phyloP scores from a whole-genome alignment of 2,113 vertebrate genomes.

The Azemiops feae region DNA sequence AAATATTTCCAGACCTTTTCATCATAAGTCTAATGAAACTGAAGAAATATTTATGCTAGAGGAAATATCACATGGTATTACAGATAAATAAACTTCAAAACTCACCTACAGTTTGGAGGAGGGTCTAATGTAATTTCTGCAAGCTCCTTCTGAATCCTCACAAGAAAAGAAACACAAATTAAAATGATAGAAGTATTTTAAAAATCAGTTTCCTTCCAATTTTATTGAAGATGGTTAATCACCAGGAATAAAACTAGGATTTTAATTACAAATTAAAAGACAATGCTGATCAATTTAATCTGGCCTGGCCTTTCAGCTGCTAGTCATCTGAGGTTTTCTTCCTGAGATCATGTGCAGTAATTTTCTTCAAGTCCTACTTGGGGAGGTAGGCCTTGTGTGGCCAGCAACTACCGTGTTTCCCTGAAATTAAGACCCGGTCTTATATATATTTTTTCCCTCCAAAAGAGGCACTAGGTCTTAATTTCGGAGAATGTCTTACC shows the following conservation, averaged over 20 bases:
- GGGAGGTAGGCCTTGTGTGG: background rate
- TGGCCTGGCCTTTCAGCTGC: background rate
- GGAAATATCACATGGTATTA: slow-evolving; percentile 4
- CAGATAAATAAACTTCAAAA: slow-evolving; percentile 66
- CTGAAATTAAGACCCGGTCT: too few species aligned
- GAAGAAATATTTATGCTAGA: slow-evolving; percentile 9
- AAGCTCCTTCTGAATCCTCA: slow-evolving; percentile 98
- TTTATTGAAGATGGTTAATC: slow-evolving; percentile 36
- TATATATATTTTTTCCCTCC: too few species aligned
- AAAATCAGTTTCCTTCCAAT: background rate
- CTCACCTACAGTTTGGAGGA: slow-evolving; percentile 99
- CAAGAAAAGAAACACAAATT: slow-evolving; percentile 49
- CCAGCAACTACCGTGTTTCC: background rate
- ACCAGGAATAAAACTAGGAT: slow-evolving; percentile 3
- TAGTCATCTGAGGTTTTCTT: background rate
- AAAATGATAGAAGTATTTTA: slow-evolving; percentile 29
- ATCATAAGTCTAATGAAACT: slow-evolving; percentile 27
- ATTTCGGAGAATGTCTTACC: too few species aligned
- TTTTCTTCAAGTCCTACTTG: background rate
- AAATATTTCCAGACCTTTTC: background rate
- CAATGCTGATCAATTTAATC: background rate
- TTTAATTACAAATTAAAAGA: background rate
- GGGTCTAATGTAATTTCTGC: slow-evolving; percentile 98
- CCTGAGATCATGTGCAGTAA: background rate
- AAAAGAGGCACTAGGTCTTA: too few species aligned